phyloP scores from a whole-genome alignment of 2,888 invertebrate species.

The Cephalotes varians region DNA sequence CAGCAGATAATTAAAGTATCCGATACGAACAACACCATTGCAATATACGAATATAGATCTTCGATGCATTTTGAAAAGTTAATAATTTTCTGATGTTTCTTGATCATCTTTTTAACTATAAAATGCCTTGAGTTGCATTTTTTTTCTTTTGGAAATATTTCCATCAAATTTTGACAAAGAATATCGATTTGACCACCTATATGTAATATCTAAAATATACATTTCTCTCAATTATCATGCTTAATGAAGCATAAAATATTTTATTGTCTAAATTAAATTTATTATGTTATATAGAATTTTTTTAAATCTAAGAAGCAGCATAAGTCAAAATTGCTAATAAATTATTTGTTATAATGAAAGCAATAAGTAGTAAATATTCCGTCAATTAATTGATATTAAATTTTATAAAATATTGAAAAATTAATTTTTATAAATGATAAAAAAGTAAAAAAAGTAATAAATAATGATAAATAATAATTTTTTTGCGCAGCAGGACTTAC shows the following conservation, averaged over 20 bases:
- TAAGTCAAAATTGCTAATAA: not conserved
- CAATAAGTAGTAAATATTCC: not conserved
- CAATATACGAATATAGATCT: constrained; percentile 45
- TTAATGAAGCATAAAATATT: not conserved
- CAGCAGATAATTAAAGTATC: constrained; percentile 61
- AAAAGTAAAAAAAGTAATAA: no score
- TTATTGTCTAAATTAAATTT: not conserved
- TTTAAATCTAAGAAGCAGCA: not conserved
- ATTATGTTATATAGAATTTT: not conserved
- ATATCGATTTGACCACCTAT: constrained; percentile 49
- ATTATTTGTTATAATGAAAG: not conserved
- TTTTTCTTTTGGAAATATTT: not conserved
- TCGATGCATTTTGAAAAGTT: constrained; percentile 21
- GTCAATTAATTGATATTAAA: not conserved
- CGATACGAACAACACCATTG: constrained; percentile 58
- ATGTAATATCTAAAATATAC: constrained; percentile 45
- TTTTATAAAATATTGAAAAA: not conserved
- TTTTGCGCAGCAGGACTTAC: not conserved
- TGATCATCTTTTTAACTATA: not conserved
- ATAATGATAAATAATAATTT: constrained; percentile 8
- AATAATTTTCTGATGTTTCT: constrained; percentile 24
- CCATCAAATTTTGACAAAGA: constrained; percentile 14
- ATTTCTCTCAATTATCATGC: no score
- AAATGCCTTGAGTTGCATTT: not conserved
- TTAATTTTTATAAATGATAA: not conserved